These are phyloP conservation scores for Tryphoninae sp. DNA, from an alignment of 2,888 invertebrate species.

Conservation along the genomic window DNA sequence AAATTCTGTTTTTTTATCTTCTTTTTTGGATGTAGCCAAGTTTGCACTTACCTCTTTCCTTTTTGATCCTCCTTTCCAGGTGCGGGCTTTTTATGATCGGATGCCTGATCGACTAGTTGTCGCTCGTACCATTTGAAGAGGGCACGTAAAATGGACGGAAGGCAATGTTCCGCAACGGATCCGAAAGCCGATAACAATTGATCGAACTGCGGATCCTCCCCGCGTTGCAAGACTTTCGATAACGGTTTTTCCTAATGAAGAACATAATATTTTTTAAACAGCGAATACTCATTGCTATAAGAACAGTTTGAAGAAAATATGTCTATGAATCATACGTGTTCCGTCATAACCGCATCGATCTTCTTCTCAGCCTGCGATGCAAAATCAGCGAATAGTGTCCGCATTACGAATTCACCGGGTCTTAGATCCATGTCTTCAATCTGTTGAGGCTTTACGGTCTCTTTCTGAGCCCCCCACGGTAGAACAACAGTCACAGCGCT, in stretches of 20 bases:
- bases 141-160: constrained; percentile 96
- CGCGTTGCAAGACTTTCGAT: constrained; percentile 96
- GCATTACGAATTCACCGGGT: constrained; percentile 98
- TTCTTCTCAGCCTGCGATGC: constrained; percentile 97
- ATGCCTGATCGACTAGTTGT: constrained; percentile 88
- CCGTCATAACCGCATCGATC: constrained; percentile 96
- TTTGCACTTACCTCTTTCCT: constrained; percentile 82
- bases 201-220: constrained; percentile 97
- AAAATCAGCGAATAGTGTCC: constrained; percentile 97
- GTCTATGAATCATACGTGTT: constrained; percentile 84
- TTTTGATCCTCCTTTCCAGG: constrained; percentile 84
- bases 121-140: constrained; percentile 97
- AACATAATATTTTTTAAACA: neutral
- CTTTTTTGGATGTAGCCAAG: neutral
- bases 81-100: constrained; percentile 83
- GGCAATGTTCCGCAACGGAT: constrained; percentile 97
- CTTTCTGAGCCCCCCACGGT: constrained; percentile 93
- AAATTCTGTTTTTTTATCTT: neutral
- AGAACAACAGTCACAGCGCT: constrained; percentile 82
- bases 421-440: constrained; percentile 86
- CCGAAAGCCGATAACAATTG: constrained; percentile 95
- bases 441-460: constrained; percentile 81
- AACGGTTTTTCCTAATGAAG: constrained; percentile 91
- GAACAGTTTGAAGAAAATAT: neutral
- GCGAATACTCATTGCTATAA: constrained; percentile 3